Conservation (phyloP, 2,113 vertebrate species). For the Rhinolophus ferrumequinum region DNA sequence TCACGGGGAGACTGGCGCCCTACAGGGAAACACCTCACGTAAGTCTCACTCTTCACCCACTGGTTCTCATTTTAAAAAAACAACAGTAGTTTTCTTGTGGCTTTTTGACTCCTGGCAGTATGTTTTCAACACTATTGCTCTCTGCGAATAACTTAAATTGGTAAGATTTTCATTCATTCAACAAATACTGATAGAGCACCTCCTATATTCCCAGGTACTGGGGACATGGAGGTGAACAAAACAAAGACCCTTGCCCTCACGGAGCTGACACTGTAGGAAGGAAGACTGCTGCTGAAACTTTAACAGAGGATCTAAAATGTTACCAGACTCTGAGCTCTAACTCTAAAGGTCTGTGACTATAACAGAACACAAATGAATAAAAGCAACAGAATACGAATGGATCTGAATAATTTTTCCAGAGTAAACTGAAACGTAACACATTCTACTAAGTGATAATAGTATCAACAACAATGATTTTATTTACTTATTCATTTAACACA, state of each 20-base stretch:
- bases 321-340: neutral
- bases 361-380: neutral
- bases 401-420: neutral
- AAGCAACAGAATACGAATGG: neutral
- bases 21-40: constrained; percentile 68
- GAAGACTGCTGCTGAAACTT: neutral
- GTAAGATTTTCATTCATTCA: neutral
- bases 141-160: neutral
- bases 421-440: neutral
- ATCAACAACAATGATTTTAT: neutral
- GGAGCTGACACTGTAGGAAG: neutral
- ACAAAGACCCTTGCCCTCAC: neutral
- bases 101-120: neutral
- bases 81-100: neutral
- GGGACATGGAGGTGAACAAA: neutral
- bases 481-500: neutral
- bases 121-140: neutral
- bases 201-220: neutral
- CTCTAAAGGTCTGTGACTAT: neutral
- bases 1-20: constrained; percentile 98
- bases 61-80: neutral
- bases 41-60: neutral
- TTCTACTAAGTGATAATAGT: neutral
- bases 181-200: neutral
- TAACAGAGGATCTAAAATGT: neutral